phyloP scores from a whole-genome alignment of 1,140 invertebrate species.

The Caerostris extrusa region DNA sequence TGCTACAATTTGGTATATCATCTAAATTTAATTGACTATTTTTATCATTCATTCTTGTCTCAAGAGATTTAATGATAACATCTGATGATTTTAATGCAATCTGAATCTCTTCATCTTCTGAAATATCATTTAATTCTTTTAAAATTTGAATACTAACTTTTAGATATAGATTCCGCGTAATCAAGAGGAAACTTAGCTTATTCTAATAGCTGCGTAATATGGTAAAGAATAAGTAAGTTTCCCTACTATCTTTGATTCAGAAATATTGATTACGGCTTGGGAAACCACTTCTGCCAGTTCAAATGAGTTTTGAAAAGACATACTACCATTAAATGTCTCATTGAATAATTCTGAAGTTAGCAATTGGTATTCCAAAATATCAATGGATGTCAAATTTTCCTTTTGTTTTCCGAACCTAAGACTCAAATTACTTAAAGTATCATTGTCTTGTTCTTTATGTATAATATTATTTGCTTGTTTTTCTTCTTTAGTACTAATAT shows the following conservation, averaged over 20 bases:
- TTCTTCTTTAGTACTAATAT: background rate
- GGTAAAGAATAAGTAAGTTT: constrained; percentile 50
- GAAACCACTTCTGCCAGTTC: constrained; percentile 34
- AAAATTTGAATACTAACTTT: background rate
- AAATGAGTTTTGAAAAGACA: constrained; percentile 3
- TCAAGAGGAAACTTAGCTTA: background rate
- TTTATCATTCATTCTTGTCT: background rate
- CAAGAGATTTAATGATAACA: background rate
- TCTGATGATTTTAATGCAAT: background rate
- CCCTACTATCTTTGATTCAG: background rate
- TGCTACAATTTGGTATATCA: background rate
- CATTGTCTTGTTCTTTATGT: background rate
- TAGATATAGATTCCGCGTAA: constrained; percentile 3
- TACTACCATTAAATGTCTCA: constrained; percentile 11
- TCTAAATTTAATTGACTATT: background rate
- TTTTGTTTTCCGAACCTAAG: background rate
- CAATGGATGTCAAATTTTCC: background rate
- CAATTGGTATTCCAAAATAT: background rate
- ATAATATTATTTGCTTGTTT: background rate
- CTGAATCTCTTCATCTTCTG: background rate
- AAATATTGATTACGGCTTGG: background rate
- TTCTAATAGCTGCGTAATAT: constrained; percentile 35
- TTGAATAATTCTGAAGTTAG: constrained; percentile 38
- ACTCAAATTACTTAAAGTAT: background rate
- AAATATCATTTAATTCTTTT: background rate